Conservation (phyloP, 92 coral and sea anemone species). For the Hydrozoanthus gracilis region DNA sequence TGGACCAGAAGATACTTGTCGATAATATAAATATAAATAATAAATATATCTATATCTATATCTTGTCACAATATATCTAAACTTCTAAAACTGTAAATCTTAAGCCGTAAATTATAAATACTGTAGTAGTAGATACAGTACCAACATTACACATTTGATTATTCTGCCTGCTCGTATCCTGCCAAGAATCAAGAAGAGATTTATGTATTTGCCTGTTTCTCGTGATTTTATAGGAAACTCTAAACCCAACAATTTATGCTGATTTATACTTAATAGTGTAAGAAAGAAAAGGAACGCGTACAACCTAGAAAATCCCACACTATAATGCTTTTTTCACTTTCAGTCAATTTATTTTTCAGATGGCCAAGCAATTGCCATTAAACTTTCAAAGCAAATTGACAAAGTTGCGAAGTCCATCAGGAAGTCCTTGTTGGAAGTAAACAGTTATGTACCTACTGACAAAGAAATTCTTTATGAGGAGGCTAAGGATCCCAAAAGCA, state of each 20-base stretch:
- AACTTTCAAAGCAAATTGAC: slow-evolving; percentile 28
- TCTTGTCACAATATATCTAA: too few relatives aligned
- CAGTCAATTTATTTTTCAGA: slow-evolving; percentile 18
- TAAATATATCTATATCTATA: too few relatives aligned
- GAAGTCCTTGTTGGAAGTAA: slow-evolving; percentile 37
- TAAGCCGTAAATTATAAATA: too few relatives aligned
- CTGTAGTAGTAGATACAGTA: too few relatives aligned
- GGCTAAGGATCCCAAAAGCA: slow-evolving; percentile 49
- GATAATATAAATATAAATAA: too few relatives aligned
- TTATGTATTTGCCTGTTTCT: too few relatives aligned
- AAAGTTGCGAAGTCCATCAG: slow-evolving; percentile 33
- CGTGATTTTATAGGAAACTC: background rate
- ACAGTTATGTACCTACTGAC: slow-evolving; percentile 42
- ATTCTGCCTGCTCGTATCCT: background rate
- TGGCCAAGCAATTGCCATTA: slow-evolving; percentile 30
- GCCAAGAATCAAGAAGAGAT: background rate
- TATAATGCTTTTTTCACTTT: background rate
- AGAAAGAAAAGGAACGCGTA: background rate
- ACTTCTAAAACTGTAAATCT: too few relatives aligned
- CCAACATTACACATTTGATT: background rate
- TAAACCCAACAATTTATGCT: too few relatives aligned
- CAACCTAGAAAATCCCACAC: background rate
- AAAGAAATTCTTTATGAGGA: slow-evolving; percentile 32
- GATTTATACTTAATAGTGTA: background rate
- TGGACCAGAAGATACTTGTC: too few relatives aligned